These are phyloP conservation scores for Myopa testacea DNA, from an alignment of 2,888 invertebrate species.

Conservation along the genomic window DNA sequence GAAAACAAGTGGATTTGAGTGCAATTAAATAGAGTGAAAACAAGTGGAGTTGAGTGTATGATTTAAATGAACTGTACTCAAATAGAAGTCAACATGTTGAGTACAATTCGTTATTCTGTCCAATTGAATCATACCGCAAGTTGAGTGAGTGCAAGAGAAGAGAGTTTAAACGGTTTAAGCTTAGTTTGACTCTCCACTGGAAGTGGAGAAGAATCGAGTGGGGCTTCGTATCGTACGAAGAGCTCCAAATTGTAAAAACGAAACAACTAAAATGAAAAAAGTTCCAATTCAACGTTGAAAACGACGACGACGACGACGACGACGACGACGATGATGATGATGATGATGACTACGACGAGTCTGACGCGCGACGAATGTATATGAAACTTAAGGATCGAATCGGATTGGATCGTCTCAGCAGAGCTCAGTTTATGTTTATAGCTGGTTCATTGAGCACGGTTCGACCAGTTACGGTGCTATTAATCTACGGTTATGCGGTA, in stretches of 20 bases:
- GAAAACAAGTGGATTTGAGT: too few relatives aligned
- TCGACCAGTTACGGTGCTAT: not conserved
- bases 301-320: too few relatives aligned
- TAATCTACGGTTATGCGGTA: slow-evolving; percentile 10
- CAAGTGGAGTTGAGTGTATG: too few relatives aligned
- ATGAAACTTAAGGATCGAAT: slow-evolving; percentile 30
- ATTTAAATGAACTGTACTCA: too few relatives aligned
- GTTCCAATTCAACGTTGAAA: not conserved
- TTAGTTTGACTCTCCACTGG: too few relatives aligned
- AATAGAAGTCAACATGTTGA: too few relatives aligned
- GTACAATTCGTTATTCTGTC: too few relatives aligned
- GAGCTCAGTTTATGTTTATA: slow-evolving; percentile 37
- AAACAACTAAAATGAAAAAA: slow-evolving; percentile 9
- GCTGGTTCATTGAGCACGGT: slow-evolving; percentile 37
- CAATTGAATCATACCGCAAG: too few relatives aligned
- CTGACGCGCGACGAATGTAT: not conserved
- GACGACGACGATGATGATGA: not conserved
- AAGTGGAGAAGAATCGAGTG: too few relatives aligned
- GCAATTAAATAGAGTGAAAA: too few relatives aligned
- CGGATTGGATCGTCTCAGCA: slow-evolving; percentile 21
- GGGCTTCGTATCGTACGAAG: not conserved
- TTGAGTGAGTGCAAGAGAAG: too few relatives aligned
- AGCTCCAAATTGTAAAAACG: slow-evolving; percentile 1
- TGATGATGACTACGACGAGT: not conserved
- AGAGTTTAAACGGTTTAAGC: too few relatives aligned